A percentile compares a stretch with the other conserved stretches of the same genome.
Evolutionary conservation across 2,797 vertebrate species (phyloP).

Genomic region (Tiaroga cobitis): DNA sequence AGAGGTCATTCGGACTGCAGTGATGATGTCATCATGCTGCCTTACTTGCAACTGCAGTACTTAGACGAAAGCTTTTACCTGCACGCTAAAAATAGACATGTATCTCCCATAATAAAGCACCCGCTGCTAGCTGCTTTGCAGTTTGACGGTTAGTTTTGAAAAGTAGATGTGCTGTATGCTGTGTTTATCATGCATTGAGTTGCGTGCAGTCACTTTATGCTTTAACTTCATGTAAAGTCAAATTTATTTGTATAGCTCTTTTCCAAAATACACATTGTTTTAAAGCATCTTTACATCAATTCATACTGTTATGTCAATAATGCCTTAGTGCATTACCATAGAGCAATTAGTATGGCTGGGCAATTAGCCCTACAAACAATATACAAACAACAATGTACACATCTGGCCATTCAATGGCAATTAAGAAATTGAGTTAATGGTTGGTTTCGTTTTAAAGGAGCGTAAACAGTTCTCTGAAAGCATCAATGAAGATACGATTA

Average conservation of each 20-base stretch:
- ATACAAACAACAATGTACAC: too few relatives aligned
- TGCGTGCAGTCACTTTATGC: not conserved
- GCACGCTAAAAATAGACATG: conserved; percentile 6
- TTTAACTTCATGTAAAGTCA: not conserved
- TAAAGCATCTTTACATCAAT: not conserved
- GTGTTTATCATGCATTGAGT: not conserved
- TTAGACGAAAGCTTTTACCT: conserved; percentile 29
- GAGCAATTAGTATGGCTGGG: not conserved
- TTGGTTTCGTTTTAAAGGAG: not conserved
- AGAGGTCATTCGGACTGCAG: conserved; percentile 31
- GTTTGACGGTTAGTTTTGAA: conserved; percentile 1
- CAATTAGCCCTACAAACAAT: not conserved
- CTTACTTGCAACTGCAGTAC: conserved; percentile 29
- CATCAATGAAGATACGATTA: not conserved
- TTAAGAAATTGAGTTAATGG: not conserved
- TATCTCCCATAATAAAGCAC: conserved; percentile 16
- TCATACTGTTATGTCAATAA: not conserved
- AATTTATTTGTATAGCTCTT: not conserved
- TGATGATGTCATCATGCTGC: conserved; percentile 33
- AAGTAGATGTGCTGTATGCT: not conserved
- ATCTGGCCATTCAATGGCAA: not conserved
- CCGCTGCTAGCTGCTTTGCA: not conserved
- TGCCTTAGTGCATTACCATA: not conserved
- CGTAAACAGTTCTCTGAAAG: not conserved
- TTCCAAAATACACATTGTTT: not conserved